Base-by-base conservation (phyloP, 2,888 invertebrate species). In the Drosophila kokeensis region DNA sequence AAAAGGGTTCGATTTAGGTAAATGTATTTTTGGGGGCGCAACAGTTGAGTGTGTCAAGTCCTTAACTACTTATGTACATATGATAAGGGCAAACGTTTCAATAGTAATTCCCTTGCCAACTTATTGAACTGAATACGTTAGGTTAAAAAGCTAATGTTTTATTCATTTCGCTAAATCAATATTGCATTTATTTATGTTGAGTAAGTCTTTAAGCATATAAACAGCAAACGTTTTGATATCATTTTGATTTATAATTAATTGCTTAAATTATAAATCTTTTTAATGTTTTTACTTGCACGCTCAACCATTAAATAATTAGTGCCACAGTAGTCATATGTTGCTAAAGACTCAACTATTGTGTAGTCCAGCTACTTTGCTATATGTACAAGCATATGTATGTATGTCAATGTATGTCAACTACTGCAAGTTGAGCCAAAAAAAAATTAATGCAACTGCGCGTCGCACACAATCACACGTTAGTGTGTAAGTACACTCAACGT, bases 361-460 rank as follows among this genome's bases (percentile, higher is more conserved):
- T 1, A 10, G 55, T 15, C 0, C n/a, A 38, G 13, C n/a, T 54
- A 36, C 5, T 38, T 29, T 29, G n/a, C 27, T n/a, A 38, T 38
- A 1, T 27, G 27, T 55, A 27, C 38, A 13, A n/a, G 24, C 32
- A 53, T 30, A 45, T 2, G 15, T 45, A 21, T 40, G 48, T 36
- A 29, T 15, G 52, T 49, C 7, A 6, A 50, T 29, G 49, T 50
- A 50, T 50, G 10, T 27, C 40, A 68, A 38, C 34, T 57, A 34
- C 24, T 36, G n/a, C 40, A 30, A 70, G 59, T 65, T 48, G 70
- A 61, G 73, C 67, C 58, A 54, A 62, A 64, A 65, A 53, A 73
- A 73, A 76, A 69, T 71, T 53, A 71, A 40, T 57, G 53, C 55
- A 75, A 69, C 63, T 81, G 65, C 58, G 63, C 69, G 86, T 66